phyloP scores from a whole-genome alignment of 2,888 invertebrate genomes.

The Peribatodes rhomboidaria region DNA sequence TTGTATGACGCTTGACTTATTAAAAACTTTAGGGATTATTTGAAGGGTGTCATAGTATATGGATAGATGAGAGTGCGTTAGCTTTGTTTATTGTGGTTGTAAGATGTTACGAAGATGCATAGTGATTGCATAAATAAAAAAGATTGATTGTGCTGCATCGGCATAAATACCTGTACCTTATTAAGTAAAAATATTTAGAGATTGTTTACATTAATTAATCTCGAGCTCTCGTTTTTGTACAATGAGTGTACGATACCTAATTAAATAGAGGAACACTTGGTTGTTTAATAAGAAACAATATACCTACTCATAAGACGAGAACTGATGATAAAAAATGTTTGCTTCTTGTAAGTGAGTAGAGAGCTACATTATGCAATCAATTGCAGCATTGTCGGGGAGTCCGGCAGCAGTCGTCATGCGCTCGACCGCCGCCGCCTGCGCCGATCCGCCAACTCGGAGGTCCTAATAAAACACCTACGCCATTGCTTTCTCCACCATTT shows the following conservation, averaged over 20 bases:
- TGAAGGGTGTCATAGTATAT: slow-evolving; percentile 15
- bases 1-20: slow-evolving; percentile 35
- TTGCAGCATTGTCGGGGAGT: not conserved
- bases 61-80: not conserved
- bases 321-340: no score
- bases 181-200: no score
- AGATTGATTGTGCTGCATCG: no score
- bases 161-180: no score
- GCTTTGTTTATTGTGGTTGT: not conserved
- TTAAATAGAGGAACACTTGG: not conserved
- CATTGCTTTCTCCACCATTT: slow-evolving; percentile 50
- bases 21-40: slow-evolving; percentile 7
- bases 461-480: slow-evolving; percentile 50
- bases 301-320: no score
- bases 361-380: not conserved
- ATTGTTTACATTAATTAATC: no score
- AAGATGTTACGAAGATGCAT: no score
- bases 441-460: slow-evolving; percentile 37
- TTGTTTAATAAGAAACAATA: not conserved
- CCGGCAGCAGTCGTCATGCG: slow-evolving; percentile 3
- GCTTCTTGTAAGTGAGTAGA: not conserved
- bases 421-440: slow-evolving; percentile 30
- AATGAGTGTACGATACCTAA: not conserved
- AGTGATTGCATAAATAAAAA: no score
- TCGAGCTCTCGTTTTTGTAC: no score